phyloP scores from a whole-genome alignment of 2,113 vertebrate species.

The Haemorhous mexicanus region DNA sequence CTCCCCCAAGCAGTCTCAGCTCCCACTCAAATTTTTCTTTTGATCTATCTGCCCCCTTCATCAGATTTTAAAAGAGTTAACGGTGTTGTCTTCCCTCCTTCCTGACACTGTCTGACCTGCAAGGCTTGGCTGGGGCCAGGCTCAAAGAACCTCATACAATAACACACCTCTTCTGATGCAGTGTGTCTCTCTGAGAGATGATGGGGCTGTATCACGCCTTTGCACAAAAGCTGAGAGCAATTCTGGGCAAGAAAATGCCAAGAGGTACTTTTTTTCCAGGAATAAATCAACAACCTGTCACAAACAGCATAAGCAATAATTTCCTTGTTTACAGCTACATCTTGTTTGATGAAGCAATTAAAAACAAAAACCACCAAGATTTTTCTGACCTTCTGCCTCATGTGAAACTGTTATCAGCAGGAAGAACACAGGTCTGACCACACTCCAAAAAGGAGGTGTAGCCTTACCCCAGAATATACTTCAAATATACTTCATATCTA shows the following conservation, averaged over 20 bases:
- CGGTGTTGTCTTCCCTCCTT: background rate
- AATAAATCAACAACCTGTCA: constrained; percentile 12
- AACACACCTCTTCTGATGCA: background rate
- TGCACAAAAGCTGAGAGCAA: background rate
- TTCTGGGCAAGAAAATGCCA: constrained; percentile 1
- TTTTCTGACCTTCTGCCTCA: background rate
- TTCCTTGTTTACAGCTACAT: background rate
- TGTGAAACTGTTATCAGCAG: background rate
- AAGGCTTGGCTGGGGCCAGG: background rate
- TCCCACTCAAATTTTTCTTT: background rate
- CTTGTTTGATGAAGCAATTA: background rate
- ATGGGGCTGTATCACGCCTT: background rate
- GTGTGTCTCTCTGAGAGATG: background rate
- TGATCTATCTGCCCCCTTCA: background rate
- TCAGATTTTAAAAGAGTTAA: constrained; percentile 6
- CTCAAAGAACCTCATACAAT: background rate
- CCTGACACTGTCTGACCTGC: background rate
- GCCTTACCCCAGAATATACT: background rate
- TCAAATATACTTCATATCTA: background rate
- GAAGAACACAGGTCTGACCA: background rate
- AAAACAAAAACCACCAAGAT: background rate
- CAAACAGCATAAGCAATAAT: background rate
- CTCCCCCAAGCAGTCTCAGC: background rate
- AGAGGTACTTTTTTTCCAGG: background rate
- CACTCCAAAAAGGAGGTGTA: background rate